phyloP scores from a whole-genome alignment of 2,113 vertebrate genomes.

The Cacatua alba region DNA sequence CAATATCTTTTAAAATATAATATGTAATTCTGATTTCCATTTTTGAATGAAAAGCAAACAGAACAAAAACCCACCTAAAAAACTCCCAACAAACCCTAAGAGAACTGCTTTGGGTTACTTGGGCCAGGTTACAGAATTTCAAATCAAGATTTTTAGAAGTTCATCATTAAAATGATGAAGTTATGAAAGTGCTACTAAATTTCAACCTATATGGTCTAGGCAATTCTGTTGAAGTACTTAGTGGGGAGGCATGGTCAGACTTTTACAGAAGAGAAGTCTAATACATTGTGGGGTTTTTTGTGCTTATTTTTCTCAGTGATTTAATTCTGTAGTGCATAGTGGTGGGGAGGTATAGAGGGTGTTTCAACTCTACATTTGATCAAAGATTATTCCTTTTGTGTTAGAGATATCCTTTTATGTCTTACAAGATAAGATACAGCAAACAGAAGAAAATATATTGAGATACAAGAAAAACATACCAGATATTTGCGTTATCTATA shows the following conservation, averaged over 20 bases:
- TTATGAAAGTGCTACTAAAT: neutral
- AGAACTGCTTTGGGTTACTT: neutral
- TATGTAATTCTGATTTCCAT: neutral
- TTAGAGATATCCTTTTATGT: neutral
- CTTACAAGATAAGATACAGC: neutral
- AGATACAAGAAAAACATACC: neutral
- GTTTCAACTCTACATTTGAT: neutral
- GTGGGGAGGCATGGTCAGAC: neutral
- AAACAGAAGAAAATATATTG: neutral
- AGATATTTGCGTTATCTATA: neutral
- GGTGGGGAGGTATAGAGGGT: neutral
- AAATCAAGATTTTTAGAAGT: neutral
- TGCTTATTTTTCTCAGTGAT: neutral
- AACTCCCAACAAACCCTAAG: neutral
- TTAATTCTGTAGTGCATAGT: neutral
- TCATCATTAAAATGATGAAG: neutral
- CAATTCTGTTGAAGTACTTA: neutral
- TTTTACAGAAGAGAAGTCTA: neutral
- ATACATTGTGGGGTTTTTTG: rapidly evolving
- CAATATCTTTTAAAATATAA: neutral
- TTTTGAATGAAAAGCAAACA: neutral
- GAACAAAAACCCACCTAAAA: neutral
- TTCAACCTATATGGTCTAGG: neutral
- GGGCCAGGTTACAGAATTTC: neutral
- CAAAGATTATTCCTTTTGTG: neutral